These are phyloP conservation scores for Pseudanteris insignis DNA, from an alignment of 2,888 invertebrate species.

Conservation along the genomic window DNA sequence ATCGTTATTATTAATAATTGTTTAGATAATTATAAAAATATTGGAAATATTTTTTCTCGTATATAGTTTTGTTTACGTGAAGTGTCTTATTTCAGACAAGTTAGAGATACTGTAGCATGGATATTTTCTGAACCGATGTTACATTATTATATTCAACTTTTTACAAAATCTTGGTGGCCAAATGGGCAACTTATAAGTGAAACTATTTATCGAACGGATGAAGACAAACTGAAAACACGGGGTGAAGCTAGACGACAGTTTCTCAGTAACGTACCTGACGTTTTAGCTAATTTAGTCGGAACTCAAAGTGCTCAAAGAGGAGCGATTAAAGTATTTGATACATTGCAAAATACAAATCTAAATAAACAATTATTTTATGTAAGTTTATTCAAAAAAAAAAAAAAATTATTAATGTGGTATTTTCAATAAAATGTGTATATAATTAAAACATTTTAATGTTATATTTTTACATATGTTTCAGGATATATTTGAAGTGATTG, in stretches of 20 bases:
- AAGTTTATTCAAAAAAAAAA: constrained; percentile 65
- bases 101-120: constrained; percentile 87
- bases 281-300: constrained; percentile 85
- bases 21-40: too few relatives aligned
- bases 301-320: constrained; percentile 86
- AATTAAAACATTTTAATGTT: neutral
- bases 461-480: too few relatives aligned
- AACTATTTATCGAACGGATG: constrained; percentile 69
- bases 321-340: constrained; percentile 85
- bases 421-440: neutral
- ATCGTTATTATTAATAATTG: too few relatives aligned
- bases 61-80: too few relatives aligned
- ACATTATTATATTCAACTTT: constrained; percentile 83
- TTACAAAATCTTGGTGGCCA: constrained; percentile 91
- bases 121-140: constrained; percentile 90
- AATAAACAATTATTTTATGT: constrained; percentile 93
- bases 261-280: constrained; percentile 79
- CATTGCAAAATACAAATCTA: constrained; percentile 84
- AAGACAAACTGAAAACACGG: constrained; percentile 75
- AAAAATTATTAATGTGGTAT: neutral
- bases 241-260: constrained; percentile 76
- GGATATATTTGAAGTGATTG: constrained; percentile 69
- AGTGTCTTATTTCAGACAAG: constrained; percentile 77
- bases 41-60: too few relatives aligned
- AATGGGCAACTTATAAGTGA: constrained; percentile 78